Evolutionary conservation across 2,888 invertebrate species (phyloP).

Genomic region (Lasioglossum zephyrum): DNA sequence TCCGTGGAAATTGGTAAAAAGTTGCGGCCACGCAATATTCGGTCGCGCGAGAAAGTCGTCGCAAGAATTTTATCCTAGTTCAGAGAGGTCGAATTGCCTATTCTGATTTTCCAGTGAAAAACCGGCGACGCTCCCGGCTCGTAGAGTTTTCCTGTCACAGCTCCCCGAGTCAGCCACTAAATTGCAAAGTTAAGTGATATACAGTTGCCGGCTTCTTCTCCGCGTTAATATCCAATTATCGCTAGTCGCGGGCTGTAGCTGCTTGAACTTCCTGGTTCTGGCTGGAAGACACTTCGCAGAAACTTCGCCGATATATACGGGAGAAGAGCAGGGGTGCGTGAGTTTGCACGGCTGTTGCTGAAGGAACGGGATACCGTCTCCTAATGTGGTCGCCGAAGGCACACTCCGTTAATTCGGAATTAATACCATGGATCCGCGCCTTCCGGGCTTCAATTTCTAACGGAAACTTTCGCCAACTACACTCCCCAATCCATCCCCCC

Average conservation of each 20-base stretch:
- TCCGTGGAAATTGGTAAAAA: neutral
- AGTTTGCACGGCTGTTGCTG: constrained; percentile 54
- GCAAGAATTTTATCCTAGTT: neutral
- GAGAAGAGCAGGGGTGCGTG: constrained; percentile 57
- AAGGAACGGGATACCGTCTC: constrained; percentile 31
- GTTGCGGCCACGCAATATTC: neutral
- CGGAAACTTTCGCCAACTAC: constrained; percentile 46
- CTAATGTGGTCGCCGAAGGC: constrained; percentile 44
- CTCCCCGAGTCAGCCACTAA: constrained; percentile 26
- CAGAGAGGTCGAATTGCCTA: neutral
- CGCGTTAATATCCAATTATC: constrained; percentile 77
- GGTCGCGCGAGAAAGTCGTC: neutral
- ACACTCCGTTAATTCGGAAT: constrained; percentile 67
- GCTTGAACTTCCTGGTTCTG: constrained; percentile 61
- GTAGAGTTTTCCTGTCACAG: constrained; percentile 3
- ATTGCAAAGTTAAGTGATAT: constrained; percentile 65
- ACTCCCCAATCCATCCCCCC: neutral
- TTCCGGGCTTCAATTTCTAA: constrained; percentile 56
- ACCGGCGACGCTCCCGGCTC: neutral
- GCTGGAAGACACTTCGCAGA: constrained; percentile 73
- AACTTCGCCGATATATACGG: constrained; percentile 72
- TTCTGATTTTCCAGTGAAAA: constrained; percentile 4
- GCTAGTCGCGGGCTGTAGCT: constrained; percentile 63
- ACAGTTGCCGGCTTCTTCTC: constrained; percentile 47
- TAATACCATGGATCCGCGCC: constrained; percentile 53